Base-by-base conservation (phyloP, 2,888 invertebrate species). In the Leucoptera coffeella region DNA sequence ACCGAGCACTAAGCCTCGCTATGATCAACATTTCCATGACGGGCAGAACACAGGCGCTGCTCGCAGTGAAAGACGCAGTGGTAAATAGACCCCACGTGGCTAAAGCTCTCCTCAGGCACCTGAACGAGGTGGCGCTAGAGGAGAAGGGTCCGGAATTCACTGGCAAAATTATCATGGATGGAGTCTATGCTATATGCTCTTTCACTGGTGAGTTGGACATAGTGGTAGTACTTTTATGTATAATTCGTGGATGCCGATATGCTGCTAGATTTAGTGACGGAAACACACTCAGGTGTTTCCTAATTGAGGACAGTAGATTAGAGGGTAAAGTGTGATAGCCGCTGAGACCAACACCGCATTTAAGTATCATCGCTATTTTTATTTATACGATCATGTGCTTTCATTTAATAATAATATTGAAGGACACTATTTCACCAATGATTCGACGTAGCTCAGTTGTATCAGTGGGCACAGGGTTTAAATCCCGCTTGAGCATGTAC, bases 1-100 rank as follows among this genome's bases (percentile, higher is more conserved):
- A 82, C 44, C 76, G 77, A 39, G 85, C 86, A 0, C 62, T 92
- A 14, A 60, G 89, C 25, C 73, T 77, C 34, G 81, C 82, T 28
- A 58, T 85, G 13, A 77, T 82, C 8, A 77, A 80, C 2, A 73
- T 78, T 2, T 73, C 77, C 22, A 75, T 75, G 29, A 43, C 65
- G 19, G 78, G 82, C 1, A 69, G 90, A 22, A 61, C 64, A 22
- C n/a, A n/a, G 75, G 75, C 26, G 83, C 85, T n/a, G n/a, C n/a
- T n/a, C 27, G 53, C 78, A 17, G 50, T 61, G 1, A 61, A n/a
- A n/a, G n/a, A n/a, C n/a, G 69, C 62, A 6, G 62, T 75, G 10
- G 52, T 74, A 15, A 76, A 76, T 14, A 80, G 80, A 10, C 75
- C 80, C 4, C 50, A 61, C 22, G 61, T 84, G 24, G 78, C 83